A percentile compares a stretch with the other conserved stretches of the same genome.
These are phyloP conservation scores for Beris chalybata DNA, from an alignment of 2,888 invertebrate species.

Conservation along the genomic window DNA sequence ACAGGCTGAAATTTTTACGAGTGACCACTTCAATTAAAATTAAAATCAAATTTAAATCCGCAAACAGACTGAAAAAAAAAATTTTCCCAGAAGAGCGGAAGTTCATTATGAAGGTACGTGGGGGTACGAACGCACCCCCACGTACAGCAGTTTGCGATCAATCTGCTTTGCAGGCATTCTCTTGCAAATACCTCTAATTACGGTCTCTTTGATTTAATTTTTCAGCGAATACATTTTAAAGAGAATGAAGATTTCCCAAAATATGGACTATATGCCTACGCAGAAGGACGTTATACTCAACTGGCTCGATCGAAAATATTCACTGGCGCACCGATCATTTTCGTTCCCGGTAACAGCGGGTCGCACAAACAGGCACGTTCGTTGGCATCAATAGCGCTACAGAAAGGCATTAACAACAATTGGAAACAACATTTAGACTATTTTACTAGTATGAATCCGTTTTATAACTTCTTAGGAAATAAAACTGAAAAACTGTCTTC, in stretches of 20 bases:
- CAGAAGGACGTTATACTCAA: slow-evolving; percentile 79
- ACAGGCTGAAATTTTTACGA: no score
- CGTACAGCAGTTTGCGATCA: neutral
- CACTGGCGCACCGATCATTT: slow-evolving; percentile 89
- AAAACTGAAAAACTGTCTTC: slow-evolving; percentile 36
- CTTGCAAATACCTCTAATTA: slow-evolving; percentile 4
- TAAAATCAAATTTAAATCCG: no score
- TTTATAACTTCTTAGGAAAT: neutral
- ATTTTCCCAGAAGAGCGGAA: no score
- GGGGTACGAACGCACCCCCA: no score
- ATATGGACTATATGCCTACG: slow-evolving; percentile 87
- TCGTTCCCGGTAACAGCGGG: slow-evolving; percentile 93
- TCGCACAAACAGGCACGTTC: slow-evolving; percentile 90
- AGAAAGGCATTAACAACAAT: slow-evolving; percentile 73
- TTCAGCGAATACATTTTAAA: slow-evolving; percentile 68
- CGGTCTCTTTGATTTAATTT: slow-evolving; percentile 27
- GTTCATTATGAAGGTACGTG: no score
- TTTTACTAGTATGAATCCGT: slow-evolving; percentile 65
- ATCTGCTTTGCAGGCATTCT: neutral
- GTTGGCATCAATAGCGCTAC: slow-evolving; percentile 85
- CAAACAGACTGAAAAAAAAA: no score
- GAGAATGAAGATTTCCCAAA: slow-evolving; percentile 69
- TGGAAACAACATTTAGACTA: slow-evolving; percentile 84
- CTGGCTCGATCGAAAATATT: slow-evolving; percentile 72
- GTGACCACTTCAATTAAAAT: no score